phyloP scores from a whole-genome alignment of 1,140 invertebrate genomes.

The Apis florea region DNA sequence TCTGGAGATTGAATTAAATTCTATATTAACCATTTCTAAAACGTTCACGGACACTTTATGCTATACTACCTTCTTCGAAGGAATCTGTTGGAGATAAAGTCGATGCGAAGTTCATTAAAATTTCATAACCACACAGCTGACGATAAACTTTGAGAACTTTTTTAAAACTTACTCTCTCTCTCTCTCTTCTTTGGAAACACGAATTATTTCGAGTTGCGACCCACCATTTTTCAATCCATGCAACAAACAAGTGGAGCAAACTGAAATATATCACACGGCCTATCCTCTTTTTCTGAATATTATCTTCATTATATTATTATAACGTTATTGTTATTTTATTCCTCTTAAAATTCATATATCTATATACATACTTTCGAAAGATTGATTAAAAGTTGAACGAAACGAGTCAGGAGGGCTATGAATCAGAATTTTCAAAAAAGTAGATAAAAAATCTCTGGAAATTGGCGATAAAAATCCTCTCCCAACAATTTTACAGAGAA shows the following conservation, averaged over 20 bases:
- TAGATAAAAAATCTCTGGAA: not conserved
- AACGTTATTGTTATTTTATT: no score
- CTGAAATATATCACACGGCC: conserved; percentile 3
- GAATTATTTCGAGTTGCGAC: not conserved
- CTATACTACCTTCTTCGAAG: not conserved
- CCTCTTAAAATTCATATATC: not conserved
- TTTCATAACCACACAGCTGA: not conserved
- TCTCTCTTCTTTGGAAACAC: not conserved
- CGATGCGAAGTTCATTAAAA: conserved; percentile 35
- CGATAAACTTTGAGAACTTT: not conserved
- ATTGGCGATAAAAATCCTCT: not conserved
- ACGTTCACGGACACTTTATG: not conserved
- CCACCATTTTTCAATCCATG: not conserved
- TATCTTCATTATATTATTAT: no score
- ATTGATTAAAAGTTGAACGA: not conserved
- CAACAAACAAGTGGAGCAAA: conserved; percentile 8
- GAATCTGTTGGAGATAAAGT: no score
- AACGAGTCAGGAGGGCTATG: no score
- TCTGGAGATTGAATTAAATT: not conserved
- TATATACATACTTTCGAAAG: not conserved
- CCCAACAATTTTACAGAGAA: not conserved
- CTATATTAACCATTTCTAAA: not conserved
- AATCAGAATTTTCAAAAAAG: no score
- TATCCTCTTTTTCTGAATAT: not conserved
- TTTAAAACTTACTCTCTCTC: not conserved